Base-by-base conservation (phyloP, 1,140 invertebrate genomes). In the Bombus superbus region DNA sequence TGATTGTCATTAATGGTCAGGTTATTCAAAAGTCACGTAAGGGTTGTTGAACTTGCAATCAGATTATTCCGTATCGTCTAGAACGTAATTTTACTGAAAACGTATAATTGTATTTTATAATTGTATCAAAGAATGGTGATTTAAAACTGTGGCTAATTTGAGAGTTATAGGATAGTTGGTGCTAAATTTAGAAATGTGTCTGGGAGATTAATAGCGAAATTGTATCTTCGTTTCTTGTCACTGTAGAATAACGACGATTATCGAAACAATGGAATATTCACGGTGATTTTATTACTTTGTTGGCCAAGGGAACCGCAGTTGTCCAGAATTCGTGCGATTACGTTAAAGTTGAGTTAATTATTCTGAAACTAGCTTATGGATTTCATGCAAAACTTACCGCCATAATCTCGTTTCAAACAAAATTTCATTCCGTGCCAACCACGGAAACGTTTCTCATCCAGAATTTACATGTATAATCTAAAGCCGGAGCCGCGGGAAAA, bases 281-380 rank as follows among this genome's bases (percentile, higher is more conserved):
- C 59, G 42, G 28, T 40, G 42, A 82, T 47, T 75, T 47, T 11
- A 66, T 66, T 28, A 35, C 32, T 22, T 11, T 5, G 15, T 38
- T 8, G 38, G 25, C 5, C n/a, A 15, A 35, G 40, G 4, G n/a
- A 53, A 66, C 42, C 40, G 6, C 71, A 22, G 32, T 47, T 66
- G 28, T 40, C 18, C 10, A 25, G 18, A 38, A 57, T 59, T 59
- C 44, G 28, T 18, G 28, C 25, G 44, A 69, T 77, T 69, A 44
- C 73, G 25, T 53, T 66, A 9, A 53, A 35, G 64, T 69, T n/a
- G 64, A 44, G 53, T 59, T 83, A 77, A 83, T 78, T 71, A 78
- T 59, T 69, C 47, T 11, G 64, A 28, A 57, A 69, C 38, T 68
- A 13, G 44, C 44, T 66, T 28, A 38, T 62, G 35, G n/a, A 76